A percentile compares a stretch with the other conserved stretches of the same genome.
phyloP scores from a whole-genome alignment of 2,113 vertebrate genomes.

The Albula glossodonta region DNA sequence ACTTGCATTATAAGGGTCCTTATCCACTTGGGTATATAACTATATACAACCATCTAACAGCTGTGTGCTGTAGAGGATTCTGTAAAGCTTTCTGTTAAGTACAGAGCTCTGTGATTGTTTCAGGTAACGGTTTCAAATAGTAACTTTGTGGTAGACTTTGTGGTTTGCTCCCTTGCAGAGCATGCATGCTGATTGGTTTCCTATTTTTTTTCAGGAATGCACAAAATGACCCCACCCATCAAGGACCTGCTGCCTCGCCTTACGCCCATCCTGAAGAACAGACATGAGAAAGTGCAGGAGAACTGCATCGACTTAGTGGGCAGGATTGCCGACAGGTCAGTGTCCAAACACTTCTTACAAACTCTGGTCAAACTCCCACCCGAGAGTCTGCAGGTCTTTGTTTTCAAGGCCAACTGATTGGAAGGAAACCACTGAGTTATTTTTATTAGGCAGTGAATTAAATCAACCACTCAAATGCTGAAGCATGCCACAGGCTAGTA shows the following conservation, averaged over 20 bases:
- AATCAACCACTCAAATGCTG: too few relatives aligned
- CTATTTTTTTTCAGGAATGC: conserved; percentile 81
- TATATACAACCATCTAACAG: too few relatives aligned
- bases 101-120: too few relatives aligned
- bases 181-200: conserved; percentile 10
- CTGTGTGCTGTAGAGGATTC: neutral
- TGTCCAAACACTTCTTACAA: neutral
- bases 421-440: neutral
- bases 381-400: neutral
- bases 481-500: too few relatives aligned
- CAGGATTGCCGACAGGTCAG: conserved; percentile 93
- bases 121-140: neutral
- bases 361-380: too few relatives aligned
- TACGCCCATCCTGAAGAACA: conserved; percentile 97
- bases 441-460: too few relatives aligned
- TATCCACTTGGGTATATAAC: too few relatives aligned
- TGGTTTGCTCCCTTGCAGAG: neutral
- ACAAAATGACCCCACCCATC: conserved; percentile 99
- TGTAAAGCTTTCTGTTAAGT: neutral
- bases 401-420: neutral
- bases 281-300: conserved; percentile 98
- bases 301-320: conserved; percentile 98
- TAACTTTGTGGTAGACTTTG: neutral
- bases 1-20: neutral
- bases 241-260: conserved; percentile 95